These are phyloP conservation scores for Melanotaenia pygmaea DNA, from an alignment of 2,797 vertebrate species.

Conservation along the genomic window DNA sequence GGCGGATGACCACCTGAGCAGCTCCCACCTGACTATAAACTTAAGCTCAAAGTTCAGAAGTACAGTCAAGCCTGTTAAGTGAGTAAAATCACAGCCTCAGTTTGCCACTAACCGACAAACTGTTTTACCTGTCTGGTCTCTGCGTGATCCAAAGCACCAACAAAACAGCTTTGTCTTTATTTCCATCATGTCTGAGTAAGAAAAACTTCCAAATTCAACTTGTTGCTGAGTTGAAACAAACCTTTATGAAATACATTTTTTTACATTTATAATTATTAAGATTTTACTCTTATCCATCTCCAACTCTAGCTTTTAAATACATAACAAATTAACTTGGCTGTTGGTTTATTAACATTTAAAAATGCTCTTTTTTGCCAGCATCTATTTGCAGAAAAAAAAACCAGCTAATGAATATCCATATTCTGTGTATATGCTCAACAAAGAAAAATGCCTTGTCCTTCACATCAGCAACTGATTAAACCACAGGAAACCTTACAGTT, in stretches of 20 bases:
- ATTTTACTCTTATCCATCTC: background rate
- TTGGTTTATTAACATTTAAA: background rate
- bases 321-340: background rate
- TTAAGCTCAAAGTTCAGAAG: constrained; percentile 50
- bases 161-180: background rate
- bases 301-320: background rate
- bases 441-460: constrained; percentile 26
- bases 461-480: constrained; percentile 14
- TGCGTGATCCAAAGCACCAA: background rate
- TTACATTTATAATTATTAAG: background rate
- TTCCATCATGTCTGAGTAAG: background rate
- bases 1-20: constrained; percentile 19
- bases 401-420: background rate
- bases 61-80: constrained; percentile 26
- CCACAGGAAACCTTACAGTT: constrained; percentile 12
- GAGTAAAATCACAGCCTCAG: constrained; percentile 30
- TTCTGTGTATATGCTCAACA: constrained; percentile 1
- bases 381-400: background rate
- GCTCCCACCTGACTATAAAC: constrained; percentile 41
- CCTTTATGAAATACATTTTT: no score
- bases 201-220: background rate
- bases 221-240: background rate
- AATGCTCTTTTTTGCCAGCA: background rate
- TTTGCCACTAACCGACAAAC: constrained; percentile 15
- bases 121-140: background rate